These are phyloP conservation scores for Trachops cirrhosus DNA, from an alignment of 2,797 vertebrate genomes.

Conservation along the genomic window DNA sequence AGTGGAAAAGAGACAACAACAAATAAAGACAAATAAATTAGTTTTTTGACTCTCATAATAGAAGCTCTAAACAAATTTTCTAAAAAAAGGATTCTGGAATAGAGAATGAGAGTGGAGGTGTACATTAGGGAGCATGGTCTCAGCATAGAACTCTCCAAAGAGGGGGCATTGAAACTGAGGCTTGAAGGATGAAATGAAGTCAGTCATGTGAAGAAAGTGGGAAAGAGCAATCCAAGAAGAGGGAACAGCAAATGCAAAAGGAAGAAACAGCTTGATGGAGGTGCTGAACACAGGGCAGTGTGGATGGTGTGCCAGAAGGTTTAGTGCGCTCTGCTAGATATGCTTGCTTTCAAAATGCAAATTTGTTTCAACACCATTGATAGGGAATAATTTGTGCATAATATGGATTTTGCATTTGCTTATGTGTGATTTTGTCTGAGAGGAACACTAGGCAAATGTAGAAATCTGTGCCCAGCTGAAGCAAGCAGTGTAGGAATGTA, in stretches of 20 bases:
- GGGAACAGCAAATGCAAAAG: background rate
- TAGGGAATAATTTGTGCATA: slow-evolving; percentile 7
- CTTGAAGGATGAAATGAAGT: background rate
- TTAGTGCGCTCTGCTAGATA: background rate
- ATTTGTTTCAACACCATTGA: background rate
- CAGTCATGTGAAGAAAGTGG: background rate
- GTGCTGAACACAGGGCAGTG: background rate
- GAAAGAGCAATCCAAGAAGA: background rate
- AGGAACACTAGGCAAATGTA: background rate
- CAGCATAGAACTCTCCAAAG: background rate
- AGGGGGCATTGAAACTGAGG: background rate
- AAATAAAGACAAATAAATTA: background rate
- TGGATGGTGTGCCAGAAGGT: background rate
- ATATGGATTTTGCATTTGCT: background rate
- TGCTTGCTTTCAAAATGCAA: background rate
- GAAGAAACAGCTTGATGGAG: background rate
- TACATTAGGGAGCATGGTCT: background rate
- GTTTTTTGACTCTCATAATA: slow-evolving; percentile 4
- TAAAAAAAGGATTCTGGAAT: background rate
- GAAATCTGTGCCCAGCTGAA: background rate
- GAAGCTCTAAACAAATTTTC: background rate
- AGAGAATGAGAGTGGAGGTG: background rate
- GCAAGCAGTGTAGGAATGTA: background rate
- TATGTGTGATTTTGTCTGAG: background rate
- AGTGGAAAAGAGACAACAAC: background rate